Base-by-base conservation (phyloP, 30 jellyfish, hydroid and myxozoan genomes). In the Catostylus mosaicus region DNA sequence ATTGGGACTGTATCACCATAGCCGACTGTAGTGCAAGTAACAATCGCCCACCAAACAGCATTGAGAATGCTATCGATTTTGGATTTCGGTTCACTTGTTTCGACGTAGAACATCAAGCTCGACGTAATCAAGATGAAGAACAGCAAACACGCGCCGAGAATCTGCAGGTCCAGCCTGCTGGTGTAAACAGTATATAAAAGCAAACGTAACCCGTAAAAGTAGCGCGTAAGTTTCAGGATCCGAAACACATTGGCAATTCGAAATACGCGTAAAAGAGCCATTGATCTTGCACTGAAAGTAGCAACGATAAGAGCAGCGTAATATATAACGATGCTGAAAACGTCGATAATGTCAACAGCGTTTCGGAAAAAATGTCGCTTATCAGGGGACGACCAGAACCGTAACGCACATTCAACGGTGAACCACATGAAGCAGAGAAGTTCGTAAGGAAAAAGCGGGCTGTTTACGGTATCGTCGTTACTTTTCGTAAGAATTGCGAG, bases 21-120 rank as follows among this genome's bases (percentile, higher is more conserved):
- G 20, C 97, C 97, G 18, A 90, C 96, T 6, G 97, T 90, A 32
- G 97, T 90, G 67, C 97, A 90, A 1, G 97, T 82, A 35, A 90
- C 82, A 12, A 90, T 73, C 64, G 96, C 89, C 88, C 92, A 90
- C 97, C 97, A 90, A 22, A 90, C 47, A 20, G 96, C 97, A 75
- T 67, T 80, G 45, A 78, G 88, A 9, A 90, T 90, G 36, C 85
- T 76, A 30, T 69, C 71, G 38, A 90, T 82, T 18, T 37, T 89
- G 33, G 96, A 82, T 16, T 77, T 71, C 5, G 89, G 86, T 20
- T 66, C 96, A 30, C 51, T n/a, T 1, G 36, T 59, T 47, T 90
- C 97, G 12, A 92, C 95, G 74, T 72, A 83, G 85, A 84, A 90
- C 72, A 90, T 75, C 23, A 69, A 23, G 52, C 97, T 90, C 5